A percentile compares a stretch with the other conserved stretches of the same genome.
These are phyloP conservation scores for Chaetodon trifascialis DNA, from an alignment of 2,113 vertebrate species.

Conservation along the genomic window DNA sequence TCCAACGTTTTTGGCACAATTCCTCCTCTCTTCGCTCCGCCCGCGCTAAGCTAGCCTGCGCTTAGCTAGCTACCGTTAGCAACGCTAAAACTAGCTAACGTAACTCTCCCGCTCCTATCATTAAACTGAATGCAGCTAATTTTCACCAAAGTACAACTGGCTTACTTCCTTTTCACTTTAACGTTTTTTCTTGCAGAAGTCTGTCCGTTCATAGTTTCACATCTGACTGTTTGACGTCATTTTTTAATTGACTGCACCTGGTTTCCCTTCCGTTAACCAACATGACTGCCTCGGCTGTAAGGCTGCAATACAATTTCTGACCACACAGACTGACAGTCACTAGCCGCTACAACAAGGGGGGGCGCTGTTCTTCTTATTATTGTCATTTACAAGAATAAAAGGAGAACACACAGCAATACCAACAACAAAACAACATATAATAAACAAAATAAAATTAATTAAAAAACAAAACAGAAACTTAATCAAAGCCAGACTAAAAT, in stretches of 20 bases:
- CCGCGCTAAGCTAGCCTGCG: too few species aligned
- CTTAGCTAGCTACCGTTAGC: not conserved
- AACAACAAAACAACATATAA: not conserved
- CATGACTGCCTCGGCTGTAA: not conserved
- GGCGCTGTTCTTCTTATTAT: conserved; percentile 23
- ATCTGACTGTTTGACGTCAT: not conserved
- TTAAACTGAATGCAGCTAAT: not conserved
- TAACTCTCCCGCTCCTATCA: not conserved
- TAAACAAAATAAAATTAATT: too few species aligned
- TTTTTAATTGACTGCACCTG: not conserved
- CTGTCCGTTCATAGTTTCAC: not conserved
- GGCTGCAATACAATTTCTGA: conserved; percentile 11
- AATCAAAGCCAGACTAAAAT: too few species aligned
- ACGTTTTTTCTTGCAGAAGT: not conserved
- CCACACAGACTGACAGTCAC: not conserved
- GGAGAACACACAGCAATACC: too few species aligned
- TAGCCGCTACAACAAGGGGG: not conserved
- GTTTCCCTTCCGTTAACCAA: not conserved
- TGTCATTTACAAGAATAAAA: too few species aligned
- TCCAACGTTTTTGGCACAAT: not conserved
- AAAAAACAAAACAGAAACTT: too few species aligned
- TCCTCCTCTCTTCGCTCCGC: not conserved
- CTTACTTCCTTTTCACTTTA: not conserved
- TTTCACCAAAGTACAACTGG: too few species aligned
- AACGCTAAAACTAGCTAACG: not conserved